phyloP scores from a whole-genome alignment of 2,888 invertebrate genomes.

The Hyles lineata region DNA sequence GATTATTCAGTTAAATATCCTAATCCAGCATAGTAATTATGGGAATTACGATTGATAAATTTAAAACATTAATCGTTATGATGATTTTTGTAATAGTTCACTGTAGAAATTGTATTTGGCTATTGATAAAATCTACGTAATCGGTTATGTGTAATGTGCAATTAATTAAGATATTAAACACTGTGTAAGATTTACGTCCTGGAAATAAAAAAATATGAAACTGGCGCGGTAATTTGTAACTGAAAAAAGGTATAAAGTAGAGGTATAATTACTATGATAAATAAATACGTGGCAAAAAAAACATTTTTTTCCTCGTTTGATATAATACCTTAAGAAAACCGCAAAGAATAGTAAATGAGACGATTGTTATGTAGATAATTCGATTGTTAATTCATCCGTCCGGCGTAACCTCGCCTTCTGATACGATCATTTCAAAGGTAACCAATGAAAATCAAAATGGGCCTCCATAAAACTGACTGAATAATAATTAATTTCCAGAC shows the following conservation, averaged over 20 bases:
- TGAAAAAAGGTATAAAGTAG: not conserved
- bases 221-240: not conserved
- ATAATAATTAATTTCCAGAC: no score
- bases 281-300: no score
- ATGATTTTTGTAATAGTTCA: not conserved
- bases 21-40: not conserved
- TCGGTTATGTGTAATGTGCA: not conserved
- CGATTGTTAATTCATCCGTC: no score
- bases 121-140: not conserved
- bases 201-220: not conserved
- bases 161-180: conserved; percentile 12
- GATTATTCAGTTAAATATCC: conserved; percentile 8
- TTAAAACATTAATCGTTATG: not conserved
- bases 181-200: not conserved
- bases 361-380: no score
- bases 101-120: not conserved
- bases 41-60: not conserved
- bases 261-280: not conserved
- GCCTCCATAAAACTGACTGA: no score
- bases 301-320: no score
- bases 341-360: no score
- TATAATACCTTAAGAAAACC: no score
- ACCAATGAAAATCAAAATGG: no score
- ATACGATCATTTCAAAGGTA: no score
- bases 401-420: no score